Conservation (phyloP, 1,140 invertebrate species). For the Nymphalis io region DNA sequence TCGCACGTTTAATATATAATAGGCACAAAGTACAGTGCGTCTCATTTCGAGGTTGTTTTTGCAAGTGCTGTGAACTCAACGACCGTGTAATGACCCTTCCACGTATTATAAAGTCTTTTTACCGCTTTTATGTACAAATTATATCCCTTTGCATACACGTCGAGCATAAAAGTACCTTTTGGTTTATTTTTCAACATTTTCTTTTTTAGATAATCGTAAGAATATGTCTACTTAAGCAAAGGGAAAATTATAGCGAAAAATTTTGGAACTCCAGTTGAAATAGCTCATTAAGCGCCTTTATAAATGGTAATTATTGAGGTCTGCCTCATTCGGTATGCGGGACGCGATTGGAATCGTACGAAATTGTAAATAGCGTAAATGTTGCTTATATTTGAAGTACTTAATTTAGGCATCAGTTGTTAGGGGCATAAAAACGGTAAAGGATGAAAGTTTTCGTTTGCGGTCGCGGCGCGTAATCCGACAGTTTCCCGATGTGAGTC, state of each 20-base stretch:
- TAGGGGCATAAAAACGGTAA: conserved; percentile 45
- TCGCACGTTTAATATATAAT: conserved; percentile 39
- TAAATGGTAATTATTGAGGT: conserved; percentile 40
- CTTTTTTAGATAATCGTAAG: conserved; percentile 47
- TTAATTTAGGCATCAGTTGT: conserved; percentile 47
- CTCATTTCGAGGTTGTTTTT: conserved; percentile 65
- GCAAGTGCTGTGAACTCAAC: conserved; percentile 67
- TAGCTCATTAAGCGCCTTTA: conserved; percentile 43
- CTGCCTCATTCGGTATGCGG: conserved; percentile 30
- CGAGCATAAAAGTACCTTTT: conserved; percentile 69
- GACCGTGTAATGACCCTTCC: conserved; percentile 72
- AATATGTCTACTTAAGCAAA: conserved; percentile 38
- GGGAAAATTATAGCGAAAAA: conserved; percentile 28
- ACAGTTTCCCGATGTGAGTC: conserved; percentile 53
- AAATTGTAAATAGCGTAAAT: conserved; percentile 32
- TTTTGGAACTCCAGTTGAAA: conserved; percentile 36
- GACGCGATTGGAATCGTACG: conserved; percentile 26
- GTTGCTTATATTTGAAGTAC: conserved; percentile 45
- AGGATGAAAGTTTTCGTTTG: conserved; percentile 56
- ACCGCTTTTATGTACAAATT: conserved; percentile 69
- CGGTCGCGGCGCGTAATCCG: conserved; percentile 53
- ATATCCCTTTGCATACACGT: conserved; percentile 64
- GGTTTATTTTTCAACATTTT: conserved; percentile 50
- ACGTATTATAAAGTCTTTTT: conserved; percentile 75
- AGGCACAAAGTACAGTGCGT: conserved; percentile 45